phyloP scores from a whole-genome alignment of 2,888 invertebrate species.

The Sclerodermus sp. region DNA sequence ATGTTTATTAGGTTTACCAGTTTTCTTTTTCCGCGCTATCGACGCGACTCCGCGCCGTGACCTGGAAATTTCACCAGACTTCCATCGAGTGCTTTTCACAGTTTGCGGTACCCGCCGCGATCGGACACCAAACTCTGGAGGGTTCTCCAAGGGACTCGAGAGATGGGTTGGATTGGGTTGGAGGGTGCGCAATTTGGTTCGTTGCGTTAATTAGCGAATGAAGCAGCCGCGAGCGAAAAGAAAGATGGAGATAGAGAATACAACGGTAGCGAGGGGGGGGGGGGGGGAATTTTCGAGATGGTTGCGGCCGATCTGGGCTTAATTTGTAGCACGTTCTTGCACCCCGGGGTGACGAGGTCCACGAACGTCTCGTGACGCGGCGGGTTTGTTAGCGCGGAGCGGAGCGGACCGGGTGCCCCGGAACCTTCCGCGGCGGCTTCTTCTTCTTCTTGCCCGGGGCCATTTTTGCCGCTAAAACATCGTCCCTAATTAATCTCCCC shows the following conservation, averaged over 20 bases:
- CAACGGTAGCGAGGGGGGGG: background rate
- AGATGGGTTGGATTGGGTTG: too few relatives aligned
- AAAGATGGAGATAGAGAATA: background rate
- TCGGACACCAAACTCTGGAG: too few relatives aligned
- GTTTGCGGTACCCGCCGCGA: too few relatives aligned
- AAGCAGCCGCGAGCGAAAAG: background rate
- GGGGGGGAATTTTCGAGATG: constrained; percentile 46
- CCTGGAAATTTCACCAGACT: too few relatives aligned
- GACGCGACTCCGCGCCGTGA: too few relatives aligned
- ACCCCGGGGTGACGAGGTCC: constrained; percentile 37
- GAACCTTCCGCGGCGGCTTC: constrained; percentile 19
- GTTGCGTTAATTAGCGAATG: background rate
- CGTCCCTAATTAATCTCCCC: constrained; percentile 53
- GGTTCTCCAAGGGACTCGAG: too few relatives aligned
- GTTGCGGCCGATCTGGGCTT: constrained; percentile 48
- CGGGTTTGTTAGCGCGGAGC: constrained; percentile 40
- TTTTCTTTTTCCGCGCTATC: too few relatives aligned
- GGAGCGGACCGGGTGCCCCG: constrained; percentile 19
- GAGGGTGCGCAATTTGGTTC: too few relatives aligned
- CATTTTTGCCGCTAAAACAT: constrained; percentile 53
- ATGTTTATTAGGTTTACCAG: too few relatives aligned
- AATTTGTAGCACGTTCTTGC: constrained; percentile 57
- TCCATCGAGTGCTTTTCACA: too few relatives aligned
- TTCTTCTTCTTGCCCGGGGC: constrained; percentile 28
- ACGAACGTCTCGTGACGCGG: constrained; percentile 19